Conservation (phyloP, 2,797 vertebrate species). For the Vultur gryphus region DNA sequence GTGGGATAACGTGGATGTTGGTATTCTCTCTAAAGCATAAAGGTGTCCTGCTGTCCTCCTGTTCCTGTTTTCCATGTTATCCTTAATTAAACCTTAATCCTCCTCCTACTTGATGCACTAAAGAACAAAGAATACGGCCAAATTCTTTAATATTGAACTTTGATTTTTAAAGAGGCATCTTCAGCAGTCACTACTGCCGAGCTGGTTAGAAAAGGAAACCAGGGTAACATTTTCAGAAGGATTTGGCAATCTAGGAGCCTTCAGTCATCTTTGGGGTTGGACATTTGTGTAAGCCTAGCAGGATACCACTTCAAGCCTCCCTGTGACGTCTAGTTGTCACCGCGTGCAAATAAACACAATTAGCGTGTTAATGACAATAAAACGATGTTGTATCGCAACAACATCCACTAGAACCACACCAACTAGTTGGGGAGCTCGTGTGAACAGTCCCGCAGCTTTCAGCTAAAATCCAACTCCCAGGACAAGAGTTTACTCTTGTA, state of each 20-base stretch:
- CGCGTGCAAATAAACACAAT: not conserved
- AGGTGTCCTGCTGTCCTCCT: not conserved
- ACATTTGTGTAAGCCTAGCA: not conserved
- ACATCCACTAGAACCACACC: not conserved
- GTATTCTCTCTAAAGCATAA: not conserved
- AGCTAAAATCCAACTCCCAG: not conserved
- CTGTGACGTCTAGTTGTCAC: not conserved
- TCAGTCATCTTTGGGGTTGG: not conserved
- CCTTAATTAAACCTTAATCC: not conserved
- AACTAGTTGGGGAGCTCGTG: not conserved
- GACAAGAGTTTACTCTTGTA: not conserved
- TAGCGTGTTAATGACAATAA: not conserved
- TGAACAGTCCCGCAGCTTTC: not conserved
- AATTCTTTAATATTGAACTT: not conserved
- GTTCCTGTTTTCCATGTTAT: not conserved
- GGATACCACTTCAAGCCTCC: accelerated
- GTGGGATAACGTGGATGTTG: not conserved
- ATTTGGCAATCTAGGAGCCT: not conserved
- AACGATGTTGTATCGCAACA: not conserved
- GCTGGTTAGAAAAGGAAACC: not conserved
- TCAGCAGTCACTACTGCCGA: not conserved
- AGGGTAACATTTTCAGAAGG: not conserved
- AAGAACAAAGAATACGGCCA: not conserved
- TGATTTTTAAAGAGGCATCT: not conserved
- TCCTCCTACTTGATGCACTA: not conserved